These are phyloP conservation scores for Camelus bactrianus DNA, from an alignment of 2,113 vertebrate species.

Conservation along the genomic window DNA sequence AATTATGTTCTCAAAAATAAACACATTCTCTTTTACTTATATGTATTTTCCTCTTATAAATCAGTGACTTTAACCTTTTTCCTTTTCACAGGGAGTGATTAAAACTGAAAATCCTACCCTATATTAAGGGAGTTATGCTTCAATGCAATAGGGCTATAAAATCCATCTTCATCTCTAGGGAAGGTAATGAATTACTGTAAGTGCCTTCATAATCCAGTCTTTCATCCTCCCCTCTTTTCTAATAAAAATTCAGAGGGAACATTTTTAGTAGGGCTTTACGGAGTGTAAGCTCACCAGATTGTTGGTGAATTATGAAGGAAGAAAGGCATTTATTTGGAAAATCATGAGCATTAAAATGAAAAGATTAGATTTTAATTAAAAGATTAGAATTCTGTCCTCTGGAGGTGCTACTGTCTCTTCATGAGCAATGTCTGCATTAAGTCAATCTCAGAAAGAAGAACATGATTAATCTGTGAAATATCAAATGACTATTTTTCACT, in stretches of 20 bases:
- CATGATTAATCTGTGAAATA: constrained; percentile 24
- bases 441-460: background rate
- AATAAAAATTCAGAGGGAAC: constrained; percentile 62
- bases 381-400: background rate
- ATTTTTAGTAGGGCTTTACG: background rate
- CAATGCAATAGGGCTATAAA: constrained; percentile 25
- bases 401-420: background rate
- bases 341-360: background rate
- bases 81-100: constrained; percentile 29
- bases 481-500: background rate
- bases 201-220: constrained; percentile 28
- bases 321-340: constrained; percentile 58
- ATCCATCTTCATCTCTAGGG: constrained; percentile 53
- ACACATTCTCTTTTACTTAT: constrained; percentile 18
- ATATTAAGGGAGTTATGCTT: constrained; percentile 49
- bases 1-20: constrained; percentile 6
- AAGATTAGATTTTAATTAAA: background rate
- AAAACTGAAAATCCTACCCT: constrained; percentile 53
- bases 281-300: background rate
- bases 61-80: constrained; percentile 42
- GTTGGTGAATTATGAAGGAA: constrained; percentile 11
- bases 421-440: background rate
- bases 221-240: background rate
- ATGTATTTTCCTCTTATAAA: constrained; percentile 23
- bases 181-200: constrained; percentile 68